These are phyloP conservation scores for Thymelicus sylvestris DNA, from an alignment of 2,888 invertebrate species.

Conservation along the genomic window DNA sequence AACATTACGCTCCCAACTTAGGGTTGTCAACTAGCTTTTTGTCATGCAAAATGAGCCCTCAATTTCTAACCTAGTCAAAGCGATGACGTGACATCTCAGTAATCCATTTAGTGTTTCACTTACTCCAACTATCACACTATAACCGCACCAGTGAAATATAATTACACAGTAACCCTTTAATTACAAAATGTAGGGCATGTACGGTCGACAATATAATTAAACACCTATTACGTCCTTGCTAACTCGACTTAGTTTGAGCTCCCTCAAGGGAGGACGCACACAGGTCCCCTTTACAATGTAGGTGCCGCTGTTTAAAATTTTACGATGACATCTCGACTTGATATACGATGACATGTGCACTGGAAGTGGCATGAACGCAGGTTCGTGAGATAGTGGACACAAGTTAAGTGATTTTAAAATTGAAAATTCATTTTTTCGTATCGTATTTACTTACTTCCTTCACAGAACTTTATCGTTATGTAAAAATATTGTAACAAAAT, in stretches of 20 bases:
- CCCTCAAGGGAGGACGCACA: conserved; percentile 11
- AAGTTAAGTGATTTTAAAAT: background rate
- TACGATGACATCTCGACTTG: conserved; percentile 49
- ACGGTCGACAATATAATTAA: conserved; percentile 45
- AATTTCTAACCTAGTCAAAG: conserved; percentile 8
- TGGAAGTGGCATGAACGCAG: conserved; percentile 7
- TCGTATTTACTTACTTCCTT: too few relatives aligned
- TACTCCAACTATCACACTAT: background rate
- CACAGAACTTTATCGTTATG: too few relatives aligned
- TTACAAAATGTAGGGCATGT: conserved; percentile 23
- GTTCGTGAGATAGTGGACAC: background rate
- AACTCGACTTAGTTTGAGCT: conserved; percentile 41
- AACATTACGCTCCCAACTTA: background rate
- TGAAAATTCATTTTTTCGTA: too few relatives aligned
- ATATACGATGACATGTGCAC: background rate
- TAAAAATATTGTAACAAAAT: too few relatives aligned
- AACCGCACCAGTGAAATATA: conserved; percentile 18
- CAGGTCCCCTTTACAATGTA: conserved; percentile 60
- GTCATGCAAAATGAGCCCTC: background rate
- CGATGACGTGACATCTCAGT: conserved; percentile 1
- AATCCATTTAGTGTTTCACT: background rate
- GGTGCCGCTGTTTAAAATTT: conserved; percentile 60
- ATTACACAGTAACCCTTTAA: conserved; percentile 29
- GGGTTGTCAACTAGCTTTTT: conserved; percentile 4
- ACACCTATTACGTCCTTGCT: conserved; percentile 48